phyloP scores from a whole-genome alignment of 2,888 invertebrate species.

The Amphipyra berbera region DNA sequence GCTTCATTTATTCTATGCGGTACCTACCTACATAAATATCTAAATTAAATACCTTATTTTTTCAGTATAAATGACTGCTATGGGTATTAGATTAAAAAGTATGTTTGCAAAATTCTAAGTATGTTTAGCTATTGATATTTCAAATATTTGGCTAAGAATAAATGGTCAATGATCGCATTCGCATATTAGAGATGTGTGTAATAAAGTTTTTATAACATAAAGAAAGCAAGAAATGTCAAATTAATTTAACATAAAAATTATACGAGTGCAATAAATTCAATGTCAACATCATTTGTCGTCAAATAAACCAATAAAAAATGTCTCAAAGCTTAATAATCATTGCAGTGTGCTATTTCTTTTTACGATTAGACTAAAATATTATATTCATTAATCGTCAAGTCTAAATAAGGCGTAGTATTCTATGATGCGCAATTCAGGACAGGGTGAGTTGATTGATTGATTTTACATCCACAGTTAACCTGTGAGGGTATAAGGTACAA shows the following conservation, averaged over 20 bases:
- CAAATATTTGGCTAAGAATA: conserved; percentile 3
- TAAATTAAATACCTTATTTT: too few species aligned
- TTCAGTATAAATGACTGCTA: too few species aligned
- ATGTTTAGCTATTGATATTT: not conserved
- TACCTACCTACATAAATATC: too few species aligned
- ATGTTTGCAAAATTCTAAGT: not conserved
- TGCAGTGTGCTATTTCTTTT: conserved; percentile 18
- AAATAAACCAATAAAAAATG: conserved; percentile 25
- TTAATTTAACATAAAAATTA: conserved; percentile 23
- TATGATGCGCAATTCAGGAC: too few species aligned
- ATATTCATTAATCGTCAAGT: too few species aligned
- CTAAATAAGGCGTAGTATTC: too few species aligned
- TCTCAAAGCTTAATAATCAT: conserved; percentile 14
- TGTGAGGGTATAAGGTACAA: too few species aligned
- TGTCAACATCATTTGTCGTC: conserved; percentile 24
- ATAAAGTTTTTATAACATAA: conserved; percentile 4
- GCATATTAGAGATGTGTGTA: conserved; percentile 2
- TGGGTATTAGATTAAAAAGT: not conserved
- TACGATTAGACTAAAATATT: too few species aligned
- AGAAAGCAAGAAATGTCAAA: conserved; percentile 25
- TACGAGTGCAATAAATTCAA: conserved; percentile 27
- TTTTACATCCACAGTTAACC: too few species aligned
- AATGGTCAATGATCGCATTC: conserved; percentile 19
- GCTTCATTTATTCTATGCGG: not conserved
- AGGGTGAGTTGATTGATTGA: too few species aligned